Conservation (phyloP, 2,797 vertebrate genomes). For the Sebastes trivittatus region DNA sequence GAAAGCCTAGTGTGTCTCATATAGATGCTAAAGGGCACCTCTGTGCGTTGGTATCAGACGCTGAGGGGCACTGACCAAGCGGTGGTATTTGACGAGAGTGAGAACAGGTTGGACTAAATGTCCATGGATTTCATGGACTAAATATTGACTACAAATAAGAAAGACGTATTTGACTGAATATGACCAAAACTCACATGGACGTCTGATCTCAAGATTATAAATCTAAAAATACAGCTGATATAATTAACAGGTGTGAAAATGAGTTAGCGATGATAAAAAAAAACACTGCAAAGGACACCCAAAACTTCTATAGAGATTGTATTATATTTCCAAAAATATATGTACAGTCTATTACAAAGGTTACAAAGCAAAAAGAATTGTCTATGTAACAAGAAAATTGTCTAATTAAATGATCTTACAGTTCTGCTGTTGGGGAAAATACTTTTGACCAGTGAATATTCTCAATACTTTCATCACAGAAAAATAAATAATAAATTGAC, state of each 20-base stretch:
- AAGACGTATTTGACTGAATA: background rate
- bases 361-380: constrained; percentile 96
- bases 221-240: background rate
- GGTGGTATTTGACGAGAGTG: too few relatives aligned
- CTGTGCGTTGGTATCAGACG: rapidly evolving
- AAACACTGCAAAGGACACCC: constrained; percentile 58
- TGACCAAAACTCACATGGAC: background rate
- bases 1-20: rapidly evolving
- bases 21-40: too few relatives aligned
- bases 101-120: background rate
- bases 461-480: constrained; percentile 89
- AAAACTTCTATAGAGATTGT: constrained; percentile 88
- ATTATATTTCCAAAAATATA: constrained; percentile 99
- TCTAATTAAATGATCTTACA: constrained; percentile 92
- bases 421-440: constrained; percentile 85
- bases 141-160: too few relatives aligned
- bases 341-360: constrained; percentile 99
- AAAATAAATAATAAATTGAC: constrained; percentile 97
- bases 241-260: background rate
- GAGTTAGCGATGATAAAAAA: background rate
- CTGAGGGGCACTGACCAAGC: too few relatives aligned
- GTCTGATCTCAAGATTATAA: background rate
- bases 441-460: constrained; percentile 86
- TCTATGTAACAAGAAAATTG: constrained; percentile 91
- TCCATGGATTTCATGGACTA: background rate